Evolutionary conservation across 1,140 invertebrate genomes (phyloP), one percentile per base, ranked within the genome.

Genomic region (Drosophila nigrodunni): DNA sequence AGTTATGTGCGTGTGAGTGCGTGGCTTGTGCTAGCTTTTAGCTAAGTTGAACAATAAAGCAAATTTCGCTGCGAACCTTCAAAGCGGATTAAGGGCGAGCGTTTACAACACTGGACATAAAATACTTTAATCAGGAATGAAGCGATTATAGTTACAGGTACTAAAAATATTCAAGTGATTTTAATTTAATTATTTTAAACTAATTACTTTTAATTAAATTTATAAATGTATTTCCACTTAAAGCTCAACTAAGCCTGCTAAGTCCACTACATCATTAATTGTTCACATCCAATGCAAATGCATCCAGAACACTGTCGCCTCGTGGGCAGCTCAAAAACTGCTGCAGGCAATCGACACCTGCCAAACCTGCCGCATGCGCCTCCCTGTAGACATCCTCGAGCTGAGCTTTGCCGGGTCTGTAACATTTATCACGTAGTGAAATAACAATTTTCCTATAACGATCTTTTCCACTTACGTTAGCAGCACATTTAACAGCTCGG

Each of bases 401-500:
- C 3, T 57, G 30, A 7, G 80, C 61, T 34, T 81, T 83, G 1
- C 88, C 91, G 2, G 91, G 91, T 37, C 91, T 92, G 34, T 2
- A 77, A 80, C 2, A 4, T 37, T 8, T 52, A 21, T 39, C 8
- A 11, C 4, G 41, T 68, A 11, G 25, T 15, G 55, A 68, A 10
- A 7, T 8, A 8, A 8, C 47, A 37, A 15, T 55, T 55, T 3
- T 30, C 25, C 2, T 18, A 10, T 73, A 15, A 30, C 5, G 18
- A 66, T 49, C 41, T 13, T 43, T 21, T 6, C 1, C 57, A 52
- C 91, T 90, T 69, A 92, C 91, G 83, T 88, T 2, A 92, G 76
- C 8, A 92, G 47, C 41, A 90, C 54, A 61, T 91, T 79, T 4
- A 92, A 59, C 2, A 92, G 25, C 61, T 91, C 87, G 0, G 91